Conservation (phyloP, 1,140 invertebrate genomes). For the Drosophila baimaii region DNA sequence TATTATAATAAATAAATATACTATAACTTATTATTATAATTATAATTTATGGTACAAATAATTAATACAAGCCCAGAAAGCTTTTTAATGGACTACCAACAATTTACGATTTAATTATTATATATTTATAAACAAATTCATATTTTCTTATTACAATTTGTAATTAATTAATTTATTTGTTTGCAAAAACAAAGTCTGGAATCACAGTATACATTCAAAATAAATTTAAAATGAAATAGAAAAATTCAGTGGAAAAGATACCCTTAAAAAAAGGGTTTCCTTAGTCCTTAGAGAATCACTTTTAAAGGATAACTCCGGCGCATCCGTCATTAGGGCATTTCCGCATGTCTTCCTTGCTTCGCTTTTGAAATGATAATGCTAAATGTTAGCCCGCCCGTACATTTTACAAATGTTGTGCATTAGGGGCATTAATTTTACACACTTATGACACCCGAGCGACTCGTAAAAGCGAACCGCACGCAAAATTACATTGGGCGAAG, state of each 20-base stretch:
- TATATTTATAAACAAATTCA: too few relatives aligned
- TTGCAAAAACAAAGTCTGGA: too few relatives aligned
- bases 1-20: too few relatives aligned
- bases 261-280: not conserved
- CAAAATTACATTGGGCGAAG: conserved; percentile 72
- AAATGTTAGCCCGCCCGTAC: conserved; percentile 39
- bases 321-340: not conserved
- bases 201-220: not conserved
- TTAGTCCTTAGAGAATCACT: not conserved
- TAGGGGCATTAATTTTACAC: conserved; percentile 77
- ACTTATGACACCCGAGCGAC: conserved; percentile 77
- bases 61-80: too few relatives aligned
- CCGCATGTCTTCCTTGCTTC: not conserved
- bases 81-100: too few relatives aligned
- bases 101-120: not conserved
- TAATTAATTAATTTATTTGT: too few relatives aligned
- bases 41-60: too few relatives aligned
- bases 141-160: too few relatives aligned
- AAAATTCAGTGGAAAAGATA: too few relatives aligned
- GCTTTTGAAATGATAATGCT: conserved; percentile 48
- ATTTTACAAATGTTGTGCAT: conserved; percentile 79
- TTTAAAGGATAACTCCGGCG: not conserved
- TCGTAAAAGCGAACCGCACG: conserved; percentile 74
- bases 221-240: not conserved
- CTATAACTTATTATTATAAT: too few relatives aligned